A percentile compares a stretch with the other conserved stretches of the same genome.
Evolutionary conservation across 1,140 invertebrate genomes (phyloP).

Genomic region (Drosophila mauritiana): DNA sequence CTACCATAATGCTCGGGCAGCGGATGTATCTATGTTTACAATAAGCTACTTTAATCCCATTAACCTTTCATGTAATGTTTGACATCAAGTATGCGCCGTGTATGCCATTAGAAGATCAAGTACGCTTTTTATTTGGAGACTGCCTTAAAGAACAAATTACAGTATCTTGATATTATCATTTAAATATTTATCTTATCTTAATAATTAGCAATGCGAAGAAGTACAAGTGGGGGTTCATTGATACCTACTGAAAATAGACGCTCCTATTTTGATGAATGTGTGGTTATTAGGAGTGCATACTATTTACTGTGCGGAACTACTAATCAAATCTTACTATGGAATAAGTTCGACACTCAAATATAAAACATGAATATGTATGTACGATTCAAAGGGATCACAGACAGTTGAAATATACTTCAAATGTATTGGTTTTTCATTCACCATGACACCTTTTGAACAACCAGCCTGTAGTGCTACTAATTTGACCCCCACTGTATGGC

Average conservation of each 20-base stretch:
- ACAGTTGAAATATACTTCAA: too few relatives aligned
- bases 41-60: conserved; percentile 2
- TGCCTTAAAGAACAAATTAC: too few relatives aligned
- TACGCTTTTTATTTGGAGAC: too few relatives aligned
- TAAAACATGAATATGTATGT: too few relatives aligned
- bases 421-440: too few relatives aligned
- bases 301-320: background rate
- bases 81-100: background rate
- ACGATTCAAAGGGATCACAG: too few relatives aligned
- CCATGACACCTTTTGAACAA: too few relatives aligned
- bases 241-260: background rate
- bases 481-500: conserved; percentile 14
- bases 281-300: conserved; percentile 21
- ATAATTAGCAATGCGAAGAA: conserved; percentile 9
- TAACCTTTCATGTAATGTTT: background rate
- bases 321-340: background rate
- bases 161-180: too few relatives aligned
- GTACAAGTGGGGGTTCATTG: too few relatives aligned
- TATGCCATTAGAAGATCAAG: background rate
- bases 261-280: conserved; percentile 36
- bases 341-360: background rate
- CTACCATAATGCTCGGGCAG: too few relatives aligned
- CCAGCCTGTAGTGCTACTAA: background rate
- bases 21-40: background rate
- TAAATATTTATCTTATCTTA: conserved; percentile 10